phyloP scores from a whole-genome alignment of 1,140 invertebrate genomes.

The Plutomurus gul region DNA sequence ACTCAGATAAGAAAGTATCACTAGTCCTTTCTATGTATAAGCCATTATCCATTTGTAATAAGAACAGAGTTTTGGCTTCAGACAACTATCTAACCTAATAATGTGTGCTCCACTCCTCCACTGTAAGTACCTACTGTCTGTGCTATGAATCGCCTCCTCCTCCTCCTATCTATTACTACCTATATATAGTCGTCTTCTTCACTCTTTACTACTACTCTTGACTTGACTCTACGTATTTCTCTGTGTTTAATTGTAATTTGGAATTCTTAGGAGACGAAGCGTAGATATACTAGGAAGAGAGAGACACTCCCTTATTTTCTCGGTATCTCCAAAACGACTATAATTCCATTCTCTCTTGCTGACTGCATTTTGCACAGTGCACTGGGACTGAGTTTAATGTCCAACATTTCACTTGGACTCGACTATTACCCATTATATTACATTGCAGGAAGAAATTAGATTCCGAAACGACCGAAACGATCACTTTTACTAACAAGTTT shows the following conservation, averaged over 20 bases:
- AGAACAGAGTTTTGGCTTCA: neutral
- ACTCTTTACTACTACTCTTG: neutral
- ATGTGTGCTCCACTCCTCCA: too few species aligned
- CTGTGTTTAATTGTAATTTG: neutral
- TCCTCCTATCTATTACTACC: neutral
- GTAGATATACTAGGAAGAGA: too few species aligned
- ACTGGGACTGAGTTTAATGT: slow-evolving; percentile 11
- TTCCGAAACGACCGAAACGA: neutral
- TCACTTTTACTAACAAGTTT: neutral
- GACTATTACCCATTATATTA: slow-evolving; percentile 14
- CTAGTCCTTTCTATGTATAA: neutral
- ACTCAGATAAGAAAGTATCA: neutral
- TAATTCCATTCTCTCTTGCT: neutral
- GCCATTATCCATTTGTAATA: neutral
- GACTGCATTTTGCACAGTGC: neutral
- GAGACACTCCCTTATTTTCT: slow-evolving; percentile 10
- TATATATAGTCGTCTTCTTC: neutral
- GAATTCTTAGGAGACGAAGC: slow-evolving; percentile 23
- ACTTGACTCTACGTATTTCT: neutral
- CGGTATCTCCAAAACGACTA: neutral
- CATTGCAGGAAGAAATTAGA: slow-evolving; percentile 19
- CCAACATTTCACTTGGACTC: slow-evolving; percentile 16
- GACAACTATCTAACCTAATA: neutral
- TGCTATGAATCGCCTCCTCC: neutral
- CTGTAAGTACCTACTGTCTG: too few species aligned